A percentile compares a stretch with the other conserved stretches of the same genome.
Evolutionary conservation across 1,140 invertebrate species (phyloP).

Genomic region (Mizuhopecten yessoensis): DNA sequence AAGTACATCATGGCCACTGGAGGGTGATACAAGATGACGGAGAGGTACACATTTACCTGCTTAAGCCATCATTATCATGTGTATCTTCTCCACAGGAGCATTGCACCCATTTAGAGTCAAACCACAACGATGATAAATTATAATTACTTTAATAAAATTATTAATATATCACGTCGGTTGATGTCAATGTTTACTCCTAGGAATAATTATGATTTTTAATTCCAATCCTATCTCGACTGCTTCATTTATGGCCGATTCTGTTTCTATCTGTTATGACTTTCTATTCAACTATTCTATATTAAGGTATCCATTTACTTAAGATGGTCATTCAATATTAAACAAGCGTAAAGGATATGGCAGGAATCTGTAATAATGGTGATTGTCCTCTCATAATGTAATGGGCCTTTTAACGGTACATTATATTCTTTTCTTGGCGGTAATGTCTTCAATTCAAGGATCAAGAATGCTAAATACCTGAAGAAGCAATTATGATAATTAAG

Average conservation of each 20-base stretch:
- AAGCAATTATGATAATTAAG: slow-evolving; percentile 21
- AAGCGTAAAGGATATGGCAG: background rate
- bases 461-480: slow-evolving; percentile 27
- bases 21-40: no score
- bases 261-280: background rate
- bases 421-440: slow-evolving; percentile 10
- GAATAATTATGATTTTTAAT: background rate
- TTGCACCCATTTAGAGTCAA: no score
- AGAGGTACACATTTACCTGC: no score
- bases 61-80: no score
- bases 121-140: no score
- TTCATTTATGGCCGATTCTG: background rate
- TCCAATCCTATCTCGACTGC: background rate
- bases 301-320: background rate
- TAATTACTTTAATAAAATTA: no score
- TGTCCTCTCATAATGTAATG: slow-evolving; percentile 9
- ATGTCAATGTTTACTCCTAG: background rate
- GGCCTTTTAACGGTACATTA: slow-evolving; percentile 17
- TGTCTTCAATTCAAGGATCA: slow-evolving; percentile 31
- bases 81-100: no score
- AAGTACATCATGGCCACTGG: no score
- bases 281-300: background rate
- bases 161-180: no score
- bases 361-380: background rate
- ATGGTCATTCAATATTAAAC: background rate